These are phyloP conservation scores for Corticium candelabrum DNA, from an alignment of 37 sponge, comb jelly and placozoan species.

Conservation along the genomic window DNA sequence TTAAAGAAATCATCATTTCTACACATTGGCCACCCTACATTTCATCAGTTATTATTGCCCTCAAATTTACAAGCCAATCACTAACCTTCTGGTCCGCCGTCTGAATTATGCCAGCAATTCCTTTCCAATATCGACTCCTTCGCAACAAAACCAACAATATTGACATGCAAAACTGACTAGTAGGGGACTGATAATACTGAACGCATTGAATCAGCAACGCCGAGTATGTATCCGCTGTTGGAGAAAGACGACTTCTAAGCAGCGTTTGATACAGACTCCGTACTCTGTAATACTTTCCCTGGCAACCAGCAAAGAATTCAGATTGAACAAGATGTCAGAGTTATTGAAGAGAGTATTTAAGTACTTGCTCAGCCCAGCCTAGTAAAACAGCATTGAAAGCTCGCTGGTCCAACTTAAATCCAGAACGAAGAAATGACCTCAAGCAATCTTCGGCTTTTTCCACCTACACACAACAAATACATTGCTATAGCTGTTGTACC, in stretches of 20 bases:
- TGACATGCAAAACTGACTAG: not conserved
- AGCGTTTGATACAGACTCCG: not conserved
- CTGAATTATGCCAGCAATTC: no score
- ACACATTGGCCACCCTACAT: no score
- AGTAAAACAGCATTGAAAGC: constrained; percentile 47
- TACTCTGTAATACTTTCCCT: not conserved
- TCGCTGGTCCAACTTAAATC: constrained; percentile 41
- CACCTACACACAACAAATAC: no score
- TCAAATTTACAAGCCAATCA: no score
- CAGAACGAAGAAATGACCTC: constrained; percentile 40
- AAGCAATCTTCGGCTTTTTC: constrained; percentile 49
- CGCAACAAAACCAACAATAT: no score
- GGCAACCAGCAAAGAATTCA: not conserved
- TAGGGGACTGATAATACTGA: not conserved
- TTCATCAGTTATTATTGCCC: no score
- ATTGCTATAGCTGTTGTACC: no score
- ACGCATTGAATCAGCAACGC: not conserved
- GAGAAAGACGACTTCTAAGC: not conserved
- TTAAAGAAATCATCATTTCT: no score
- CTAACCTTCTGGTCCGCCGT: no score
- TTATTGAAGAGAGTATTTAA: no score
- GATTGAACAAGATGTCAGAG: no score
- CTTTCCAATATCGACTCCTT: no score
- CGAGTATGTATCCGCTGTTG: not conserved
- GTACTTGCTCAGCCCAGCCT: constrained; percentile 50